Percentiles rank a stretch among this genome's conserved stretches.
phyloP scores from a whole-genome alignment of 2,113 vertebrate species.

The Chaetodon auriga region DNA sequence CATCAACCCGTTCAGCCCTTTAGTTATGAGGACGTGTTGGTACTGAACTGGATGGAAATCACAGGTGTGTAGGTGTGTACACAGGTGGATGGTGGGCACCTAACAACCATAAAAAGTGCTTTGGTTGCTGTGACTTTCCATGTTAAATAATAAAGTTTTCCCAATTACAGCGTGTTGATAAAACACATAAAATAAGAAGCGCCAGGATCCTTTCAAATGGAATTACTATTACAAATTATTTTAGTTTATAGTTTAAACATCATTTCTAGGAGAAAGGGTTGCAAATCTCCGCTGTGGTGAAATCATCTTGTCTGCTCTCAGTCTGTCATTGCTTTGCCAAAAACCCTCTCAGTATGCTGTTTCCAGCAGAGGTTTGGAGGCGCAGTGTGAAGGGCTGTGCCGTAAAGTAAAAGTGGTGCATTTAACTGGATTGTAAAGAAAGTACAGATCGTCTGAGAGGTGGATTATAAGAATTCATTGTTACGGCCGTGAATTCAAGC shows the following conservation, averaged over 20 bases:
- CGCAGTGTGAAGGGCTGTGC: too few relatives aligned
- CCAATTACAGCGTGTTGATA: background rate
- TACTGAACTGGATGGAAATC: too few relatives aligned
- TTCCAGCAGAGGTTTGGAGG: background rate
- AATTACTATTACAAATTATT: background rate
- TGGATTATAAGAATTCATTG: background rate
- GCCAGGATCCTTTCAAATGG: background rate
- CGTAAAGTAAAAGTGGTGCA: background rate
- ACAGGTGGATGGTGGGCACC: too few relatives aligned
- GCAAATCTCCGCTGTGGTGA: background rate
- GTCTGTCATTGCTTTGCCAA: background rate
- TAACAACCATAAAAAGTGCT: too few relatives aligned
- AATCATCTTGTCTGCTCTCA: background rate
- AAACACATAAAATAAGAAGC: background rate
- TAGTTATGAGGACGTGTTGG: too few relatives aligned
- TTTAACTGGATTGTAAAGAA: background rate
- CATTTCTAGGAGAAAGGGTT: background rate
- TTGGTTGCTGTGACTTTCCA: too few relatives aligned
- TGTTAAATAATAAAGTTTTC: too few relatives aligned
- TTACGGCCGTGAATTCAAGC: background rate
- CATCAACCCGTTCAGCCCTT: too few relatives aligned
- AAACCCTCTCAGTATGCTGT: background rate
- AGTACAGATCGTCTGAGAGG: background rate
- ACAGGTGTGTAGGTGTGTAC: too few relatives aligned
- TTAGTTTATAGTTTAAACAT: background rate